Evolutionary conservation across 2,888 invertebrate species (phyloP).

Genomic region (Cheiracanthium punctorium): DNA sequence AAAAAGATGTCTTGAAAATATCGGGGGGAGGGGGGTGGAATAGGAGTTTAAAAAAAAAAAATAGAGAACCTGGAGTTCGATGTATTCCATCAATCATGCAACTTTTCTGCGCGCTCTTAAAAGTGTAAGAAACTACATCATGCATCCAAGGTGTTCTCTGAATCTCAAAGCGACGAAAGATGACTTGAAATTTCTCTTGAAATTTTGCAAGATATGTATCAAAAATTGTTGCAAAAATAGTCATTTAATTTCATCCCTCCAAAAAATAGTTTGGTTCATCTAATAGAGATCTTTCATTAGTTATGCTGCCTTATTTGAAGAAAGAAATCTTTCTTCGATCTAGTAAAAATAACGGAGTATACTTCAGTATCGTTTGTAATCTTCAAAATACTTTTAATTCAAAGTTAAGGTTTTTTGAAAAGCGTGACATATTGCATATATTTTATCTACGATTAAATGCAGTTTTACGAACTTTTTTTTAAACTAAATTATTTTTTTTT

Average conservation of each 20-base stretch:
- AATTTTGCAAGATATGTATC: neutral
- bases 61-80: constrained; percentile 3
- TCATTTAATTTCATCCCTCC: constrained; percentile 4
- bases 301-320: neutral
- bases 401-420: too few species aligned
- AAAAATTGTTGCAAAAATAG: constrained; percentile 9
- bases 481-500: too few species aligned
- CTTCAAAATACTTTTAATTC: too few species aligned
- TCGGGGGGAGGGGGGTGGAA: neutral
- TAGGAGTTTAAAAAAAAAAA: neutral
- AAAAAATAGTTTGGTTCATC: neutral
- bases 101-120: constrained; percentile 14
- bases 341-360: too few species aligned
- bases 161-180: constrained; percentile 8
- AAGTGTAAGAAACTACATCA: constrained; percentile 49
- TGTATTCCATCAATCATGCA: constrained; percentile 20
- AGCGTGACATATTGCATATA: too few species aligned
- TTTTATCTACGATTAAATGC: too few species aligned
- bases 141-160: constrained; percentile 15
- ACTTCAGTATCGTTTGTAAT: too few species aligned
- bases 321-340: too few species aligned
- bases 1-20: neutral
- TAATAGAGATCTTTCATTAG: neutral
- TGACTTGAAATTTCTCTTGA: neutral
- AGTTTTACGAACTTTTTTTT: too few species aligned